phyloP scores from a whole-genome alignment of 2,888 invertebrate genomes.

The Melangyna quadrimaculata region DNA sequence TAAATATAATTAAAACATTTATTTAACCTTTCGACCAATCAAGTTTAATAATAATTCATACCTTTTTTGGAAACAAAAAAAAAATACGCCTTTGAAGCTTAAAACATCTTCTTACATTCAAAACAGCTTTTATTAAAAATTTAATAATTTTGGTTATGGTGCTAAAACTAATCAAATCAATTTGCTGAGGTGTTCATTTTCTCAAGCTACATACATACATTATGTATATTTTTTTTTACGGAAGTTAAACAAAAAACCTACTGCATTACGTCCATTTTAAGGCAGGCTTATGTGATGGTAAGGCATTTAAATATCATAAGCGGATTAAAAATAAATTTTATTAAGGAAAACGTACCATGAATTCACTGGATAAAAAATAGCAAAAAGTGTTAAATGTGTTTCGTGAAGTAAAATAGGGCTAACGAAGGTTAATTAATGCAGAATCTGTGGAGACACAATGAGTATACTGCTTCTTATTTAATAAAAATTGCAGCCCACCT shows the following conservation, averaged over 20 bases:
- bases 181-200: slow-evolving; percentile 53
- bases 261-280: not conserved
- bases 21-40: slow-evolving; percentile 21
- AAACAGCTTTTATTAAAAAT: not conserved
- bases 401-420: not conserved
- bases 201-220: too few species aligned
- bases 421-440: not conserved
- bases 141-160: slow-evolving; percentile 50
- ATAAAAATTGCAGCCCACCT: too few species aligned
- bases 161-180: slow-evolving; percentile 58
- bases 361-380: not conserved
- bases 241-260: not conserved
- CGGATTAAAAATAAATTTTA: not conserved
- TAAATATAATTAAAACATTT: not conserved
- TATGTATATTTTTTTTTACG: not conserved
- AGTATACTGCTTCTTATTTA: too few species aligned
- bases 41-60: slow-evolving; percentile 18
- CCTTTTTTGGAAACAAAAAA: not conserved
- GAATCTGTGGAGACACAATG: not conserved
- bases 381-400: not conserved
- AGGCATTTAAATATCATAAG: slow-evolving; percentile 11
- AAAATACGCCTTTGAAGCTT: slow-evolving; percentile 17
- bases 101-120: not conserved
- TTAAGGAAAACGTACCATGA: not conserved
- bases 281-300: slow-evolving; percentile 13